These are phyloP conservation scores for Drosophila athabasca DNA, from an alignment of 1,140 invertebrate genomes.

Conservation along the genomic window DNA sequence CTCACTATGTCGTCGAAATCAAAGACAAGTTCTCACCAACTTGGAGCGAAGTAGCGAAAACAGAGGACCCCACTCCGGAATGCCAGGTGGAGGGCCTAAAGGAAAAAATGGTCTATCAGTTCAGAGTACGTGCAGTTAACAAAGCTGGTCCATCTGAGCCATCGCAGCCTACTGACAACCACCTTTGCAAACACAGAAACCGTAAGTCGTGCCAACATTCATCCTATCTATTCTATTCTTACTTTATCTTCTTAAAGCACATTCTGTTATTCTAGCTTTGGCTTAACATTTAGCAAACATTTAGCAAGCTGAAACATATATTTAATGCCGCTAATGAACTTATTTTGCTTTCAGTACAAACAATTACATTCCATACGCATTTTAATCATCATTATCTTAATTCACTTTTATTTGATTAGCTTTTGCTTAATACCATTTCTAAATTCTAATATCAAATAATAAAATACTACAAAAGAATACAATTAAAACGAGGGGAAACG, in stretches of 20 bases:
- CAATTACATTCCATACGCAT: neutral
- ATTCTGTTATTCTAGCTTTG: conserved; percentile 31
- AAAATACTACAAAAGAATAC: too few species aligned
- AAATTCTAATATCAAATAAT: too few species aligned
- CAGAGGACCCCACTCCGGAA: conserved; percentile 90
- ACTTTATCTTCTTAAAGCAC: neutral
- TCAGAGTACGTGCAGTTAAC: conserved; percentile 95
- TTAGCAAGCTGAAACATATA: conserved; percentile 3
- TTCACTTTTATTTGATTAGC: too few species aligned
- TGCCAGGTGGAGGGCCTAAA: conserved; percentile 94
- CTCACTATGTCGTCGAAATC: conserved; percentile 97
- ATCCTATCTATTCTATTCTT: too few species aligned
- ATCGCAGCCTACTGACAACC: conserved; percentile 96
- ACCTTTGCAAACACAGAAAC: conserved; percentile 96
- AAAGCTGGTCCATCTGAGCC: conserved; percentile 94
- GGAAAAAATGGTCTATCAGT: conserved; percentile 97
- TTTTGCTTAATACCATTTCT: too few species aligned
- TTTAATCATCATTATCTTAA: too few species aligned
- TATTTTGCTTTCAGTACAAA: conserved; percentile 25
- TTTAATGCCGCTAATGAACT: neutral
- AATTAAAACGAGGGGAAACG: too few species aligned
- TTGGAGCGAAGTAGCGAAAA: conserved; percentile 94
- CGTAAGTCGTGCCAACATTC: conserved; percentile 87
- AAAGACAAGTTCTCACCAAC: conserved; percentile 96
- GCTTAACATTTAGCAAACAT: conserved; percentile 59